These are phyloP conservation scores for Characodon lateralis DNA, from an alignment of 2,797 vertebrate species.

Conservation along the genomic window DNA sequence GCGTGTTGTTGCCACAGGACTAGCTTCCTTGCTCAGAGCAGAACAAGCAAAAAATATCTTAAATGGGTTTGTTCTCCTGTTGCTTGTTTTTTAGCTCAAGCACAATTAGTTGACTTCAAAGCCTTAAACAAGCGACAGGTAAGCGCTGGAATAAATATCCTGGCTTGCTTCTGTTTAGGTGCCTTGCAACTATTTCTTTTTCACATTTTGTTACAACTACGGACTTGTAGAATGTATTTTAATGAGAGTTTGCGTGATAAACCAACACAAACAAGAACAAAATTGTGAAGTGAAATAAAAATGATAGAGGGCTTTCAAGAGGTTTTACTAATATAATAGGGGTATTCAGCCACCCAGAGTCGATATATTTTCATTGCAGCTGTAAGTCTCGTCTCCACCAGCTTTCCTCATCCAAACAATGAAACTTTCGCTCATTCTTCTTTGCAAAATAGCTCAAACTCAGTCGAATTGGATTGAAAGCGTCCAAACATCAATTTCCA, in stretches of 20 bases:
- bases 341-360: not conserved
- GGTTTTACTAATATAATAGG: not conserved
- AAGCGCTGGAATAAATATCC: not conserved
- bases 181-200: not conserved
- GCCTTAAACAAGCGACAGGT: not conserved
- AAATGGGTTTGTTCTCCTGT: conserved; percentile 7
- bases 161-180: not conserved
- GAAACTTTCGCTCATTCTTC: not conserved
- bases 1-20: conserved; percentile 27
- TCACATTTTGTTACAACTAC: not conserved
- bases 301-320: not conserved
- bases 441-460: not conserved
- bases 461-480: not conserved
- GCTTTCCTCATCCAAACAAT: not conserved
- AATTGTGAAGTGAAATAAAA: not conserved
- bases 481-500: not conserved
- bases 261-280: not conserved
- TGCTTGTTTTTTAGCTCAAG: conserved; percentile 23
- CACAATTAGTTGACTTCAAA: not conserved
- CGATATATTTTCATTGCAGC: not conserved
- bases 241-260: not conserved
- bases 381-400: not conserved
- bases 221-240: not conserved
- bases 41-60: conserved; percentile 7
- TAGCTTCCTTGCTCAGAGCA: conserved; percentile 35